A percentile compares a stretch with the other conserved stretches of the same genome.
Evolutionary conservation across 2,113 vertebrate species (phyloP).

Genomic region (Panurus biarmicus): DNA sequence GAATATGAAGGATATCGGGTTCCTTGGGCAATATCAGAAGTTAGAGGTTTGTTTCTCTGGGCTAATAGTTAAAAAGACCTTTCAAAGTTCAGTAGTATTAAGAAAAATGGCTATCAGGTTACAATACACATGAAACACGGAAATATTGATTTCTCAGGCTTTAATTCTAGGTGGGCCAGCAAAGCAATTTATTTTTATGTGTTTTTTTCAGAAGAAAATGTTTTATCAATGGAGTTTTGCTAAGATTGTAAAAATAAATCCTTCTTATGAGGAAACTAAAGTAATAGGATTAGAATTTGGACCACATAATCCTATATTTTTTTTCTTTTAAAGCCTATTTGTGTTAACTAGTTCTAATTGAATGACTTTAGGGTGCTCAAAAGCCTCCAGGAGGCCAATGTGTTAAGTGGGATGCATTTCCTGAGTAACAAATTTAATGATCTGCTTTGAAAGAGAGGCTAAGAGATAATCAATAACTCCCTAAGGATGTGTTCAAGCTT

Average conservation of each 20-base stretch:
- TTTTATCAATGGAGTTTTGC: background rate
- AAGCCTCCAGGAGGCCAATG: background rate
- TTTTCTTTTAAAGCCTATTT: background rate
- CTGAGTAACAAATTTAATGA: background rate
- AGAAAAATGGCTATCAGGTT: background rate
- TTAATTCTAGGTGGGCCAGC: background rate
- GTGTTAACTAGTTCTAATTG: constrained; percentile 3
- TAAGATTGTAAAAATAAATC: background rate
- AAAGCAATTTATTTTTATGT: constrained; percentile 20
- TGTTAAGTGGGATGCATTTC: background rate
- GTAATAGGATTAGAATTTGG: constrained; percentile 12
- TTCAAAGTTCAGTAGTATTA: background rate
- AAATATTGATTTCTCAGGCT: background rate
- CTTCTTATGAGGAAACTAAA: background rate
- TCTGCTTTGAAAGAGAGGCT: background rate
- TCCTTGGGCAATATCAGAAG: background rate
- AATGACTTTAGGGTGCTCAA: background rate
- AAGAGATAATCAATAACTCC: constrained; percentile 25
- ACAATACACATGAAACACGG: background rate
- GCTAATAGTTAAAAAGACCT: background rate
- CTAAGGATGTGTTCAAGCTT: background rate
- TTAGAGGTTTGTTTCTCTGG: background rate
- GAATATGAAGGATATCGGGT: background rate
- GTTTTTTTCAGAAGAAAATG: background rate
- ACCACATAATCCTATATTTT: background rate